Conservation (phyloP, 1,140 invertebrate genomes). For the Zaprionus nigranus region DNA sequence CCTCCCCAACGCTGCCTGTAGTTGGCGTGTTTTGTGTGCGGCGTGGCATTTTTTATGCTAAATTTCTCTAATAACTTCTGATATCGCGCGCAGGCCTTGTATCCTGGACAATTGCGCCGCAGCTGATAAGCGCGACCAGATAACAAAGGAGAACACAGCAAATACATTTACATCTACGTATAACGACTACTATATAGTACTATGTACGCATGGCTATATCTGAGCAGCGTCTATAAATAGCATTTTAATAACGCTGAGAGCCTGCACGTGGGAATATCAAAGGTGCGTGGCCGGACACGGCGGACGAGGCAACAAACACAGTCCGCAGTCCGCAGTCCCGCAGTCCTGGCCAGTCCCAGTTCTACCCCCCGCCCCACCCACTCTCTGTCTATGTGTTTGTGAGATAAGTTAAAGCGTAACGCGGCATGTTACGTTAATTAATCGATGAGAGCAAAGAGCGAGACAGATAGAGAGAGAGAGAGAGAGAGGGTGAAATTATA, state of each 20-base stretch:
- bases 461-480: constrained; percentile 12
- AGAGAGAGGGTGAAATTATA: constrained; percentile 22
- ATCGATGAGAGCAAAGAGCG: constrained; percentile 62
- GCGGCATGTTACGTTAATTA: constrained; percentile 77
- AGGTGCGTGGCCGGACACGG: constrained; percentile 40
- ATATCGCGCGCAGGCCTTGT: constrained; percentile 44
- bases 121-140: constrained; percentile 57
- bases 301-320: not conserved
- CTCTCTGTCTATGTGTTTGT: constrained; percentile 18
- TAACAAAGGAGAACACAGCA: constrained; percentile 21
- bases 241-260: constrained; percentile 79
- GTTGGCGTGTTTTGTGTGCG: constrained; percentile 8
- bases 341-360: not conserved
- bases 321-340: too few relatives aligned
- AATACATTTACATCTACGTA: not conserved
- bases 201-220: constrained; percentile 6
- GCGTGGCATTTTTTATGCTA: constrained; percentile 51
- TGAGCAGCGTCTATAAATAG: constrained; percentile 70
- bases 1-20: not conserved
- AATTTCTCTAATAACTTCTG: constrained; percentile 55
- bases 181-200: not conserved
- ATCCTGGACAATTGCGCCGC: constrained; percentile 67
- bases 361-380: not conserved
- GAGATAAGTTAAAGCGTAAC: constrained; percentile 74
- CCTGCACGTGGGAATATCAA: constrained; percentile 75